Evolutionary conservation across 2,113 vertebrate genomes (phyloP), one percentile per base, ranked within the genome.

Genomic region (Scytalopus superciliaris): DNA sequence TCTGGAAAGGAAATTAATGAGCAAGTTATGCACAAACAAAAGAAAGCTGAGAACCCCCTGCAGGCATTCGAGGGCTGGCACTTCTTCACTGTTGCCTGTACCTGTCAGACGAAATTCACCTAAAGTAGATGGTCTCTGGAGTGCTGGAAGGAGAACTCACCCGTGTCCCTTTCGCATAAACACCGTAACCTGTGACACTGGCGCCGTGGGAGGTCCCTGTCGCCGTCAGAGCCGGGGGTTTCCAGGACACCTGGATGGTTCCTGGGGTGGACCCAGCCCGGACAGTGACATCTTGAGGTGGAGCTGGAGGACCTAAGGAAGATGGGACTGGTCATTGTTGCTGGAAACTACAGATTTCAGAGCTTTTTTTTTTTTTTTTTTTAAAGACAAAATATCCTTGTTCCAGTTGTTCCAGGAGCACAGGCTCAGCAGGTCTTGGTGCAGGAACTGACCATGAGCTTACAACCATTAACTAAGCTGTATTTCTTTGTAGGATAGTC

Each of bases 171-270:
- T 99, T 99, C 60, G 98, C 99, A 52, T 99, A 99, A 74, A 99
- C 99, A 8, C 98, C 98, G 3, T 99, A 99, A 90, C 99, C 99
- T 1, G 99, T 99, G 45, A 99, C 99, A 2, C 40, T 98, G 90
- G 99, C 99, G 3, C 99, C 99, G 2, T 99, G 99, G 73, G 99
- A 99, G n/a, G 99, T 98, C 81, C 99, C 99, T 4, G 98, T 96
- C 35, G 98, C 92, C 2, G 99, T 98, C 96, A 99, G 98, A 4
- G 83, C 57, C 0, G 99, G 99, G 5, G 99, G 98, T 91, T 98
- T 99, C 99, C 99, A 99, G 91, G 97, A 98, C 93, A 99, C 98
- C 96, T 99, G 98, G 64, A 99, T 17, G 4, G 98, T 97, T n/a
- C 98, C 98, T 1, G 99, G 98, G 1, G 97, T 96, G 85, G 98